Evolutionary conservation across 2,888 invertebrate genomes (phyloP).

Genomic region (Boloria selene): DNA sequence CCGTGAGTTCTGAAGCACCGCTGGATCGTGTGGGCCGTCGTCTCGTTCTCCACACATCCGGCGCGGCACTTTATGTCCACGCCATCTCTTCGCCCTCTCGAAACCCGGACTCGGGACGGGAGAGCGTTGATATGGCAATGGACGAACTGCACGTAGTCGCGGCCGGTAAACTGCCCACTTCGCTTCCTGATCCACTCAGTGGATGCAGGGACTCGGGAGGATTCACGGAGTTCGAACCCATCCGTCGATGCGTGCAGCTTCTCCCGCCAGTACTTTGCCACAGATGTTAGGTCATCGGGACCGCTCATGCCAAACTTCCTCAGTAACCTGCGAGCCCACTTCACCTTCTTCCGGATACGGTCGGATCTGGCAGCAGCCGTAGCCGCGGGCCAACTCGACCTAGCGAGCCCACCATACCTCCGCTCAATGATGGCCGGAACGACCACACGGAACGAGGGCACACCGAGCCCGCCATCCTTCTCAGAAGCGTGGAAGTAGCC

Average conservation of each 20-base stretch:
- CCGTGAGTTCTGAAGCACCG: constrained; percentile 48
- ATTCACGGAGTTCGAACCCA: no score
- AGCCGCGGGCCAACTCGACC: constrained; percentile 39
- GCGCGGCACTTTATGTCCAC: background rate
- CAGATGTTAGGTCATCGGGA: no score
- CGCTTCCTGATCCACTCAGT: no score
- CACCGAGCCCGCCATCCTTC: constrained; percentile 42
- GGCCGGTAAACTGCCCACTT: constrained; percentile 35
- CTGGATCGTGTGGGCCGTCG: constrained; percentile 26
- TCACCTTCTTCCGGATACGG: no score
- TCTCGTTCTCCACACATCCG: background rate
- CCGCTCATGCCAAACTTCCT: no score
- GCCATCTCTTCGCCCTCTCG: background rate
- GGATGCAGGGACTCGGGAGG: no score
- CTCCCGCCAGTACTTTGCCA: no score
- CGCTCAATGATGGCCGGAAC: constrained; percentile 40
- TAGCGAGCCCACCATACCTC: constrained; percentile 41
- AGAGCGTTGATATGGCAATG: constrained; percentile 50
- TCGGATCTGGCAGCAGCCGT: constrained; percentile 40
- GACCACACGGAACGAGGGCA: constrained; percentile 46
- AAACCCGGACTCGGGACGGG: constrained; percentile 37
- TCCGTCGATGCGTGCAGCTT: no score
- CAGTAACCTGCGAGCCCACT: no score
- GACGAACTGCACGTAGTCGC: constrained; percentile 51
- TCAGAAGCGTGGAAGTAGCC: constrained; percentile 50